Base-by-base conservation (phyloP, 1,140 invertebrate genomes). In the Cyclargus thomasi region DNA sequence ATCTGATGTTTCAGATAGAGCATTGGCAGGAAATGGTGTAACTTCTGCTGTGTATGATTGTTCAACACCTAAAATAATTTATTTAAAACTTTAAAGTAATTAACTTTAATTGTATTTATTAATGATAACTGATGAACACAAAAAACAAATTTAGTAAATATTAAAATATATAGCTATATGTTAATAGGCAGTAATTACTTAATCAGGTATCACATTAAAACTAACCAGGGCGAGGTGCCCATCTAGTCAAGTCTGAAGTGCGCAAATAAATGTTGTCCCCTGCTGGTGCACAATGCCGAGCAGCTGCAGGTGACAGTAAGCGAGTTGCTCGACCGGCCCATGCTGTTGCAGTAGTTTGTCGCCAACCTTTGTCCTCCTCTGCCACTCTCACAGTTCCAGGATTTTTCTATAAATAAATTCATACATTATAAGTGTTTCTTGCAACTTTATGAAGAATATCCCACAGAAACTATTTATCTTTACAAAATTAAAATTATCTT, bases 341-440 rank as follows among this genome's bases (percentile, higher is more conserved):
- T 14, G 97, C 93, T 76, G 97, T 96, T 93, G 97, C 94, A 0
- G 95, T 95, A 67, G 95, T 94, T 80, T 95, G 96, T 20, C 95
- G 93, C 77, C 94, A 93, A 3, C 96, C 96, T 73, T 94, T 93
- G 78, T 98, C 96, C 76, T 98, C 97, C 83, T 99, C 97, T 0
- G 97, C 96, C 0, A 94, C 94, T 55, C 97, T 90, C 17, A 97
- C 93, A 21, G 95, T 95, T 66, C 94, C 94, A 22, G 95, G 95
- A 84, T 96, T 96, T 94, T 96, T 96, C 95, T 95, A 74, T 11
- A 63, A 73, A 70, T 21, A 64, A 29, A 71, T 47, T 18, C 36
- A 18, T 14, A 63, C 5, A 29, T 7, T 23, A 64, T n/a, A n/a
- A n/a, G n/a, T 17, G 8, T 35, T 63, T n/a, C 23, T 35, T 17